These are phyloP conservation scores for Cairina moschata DNA, from an alignment of 2,113 vertebrate genomes.

Conservation along the genomic window DNA sequence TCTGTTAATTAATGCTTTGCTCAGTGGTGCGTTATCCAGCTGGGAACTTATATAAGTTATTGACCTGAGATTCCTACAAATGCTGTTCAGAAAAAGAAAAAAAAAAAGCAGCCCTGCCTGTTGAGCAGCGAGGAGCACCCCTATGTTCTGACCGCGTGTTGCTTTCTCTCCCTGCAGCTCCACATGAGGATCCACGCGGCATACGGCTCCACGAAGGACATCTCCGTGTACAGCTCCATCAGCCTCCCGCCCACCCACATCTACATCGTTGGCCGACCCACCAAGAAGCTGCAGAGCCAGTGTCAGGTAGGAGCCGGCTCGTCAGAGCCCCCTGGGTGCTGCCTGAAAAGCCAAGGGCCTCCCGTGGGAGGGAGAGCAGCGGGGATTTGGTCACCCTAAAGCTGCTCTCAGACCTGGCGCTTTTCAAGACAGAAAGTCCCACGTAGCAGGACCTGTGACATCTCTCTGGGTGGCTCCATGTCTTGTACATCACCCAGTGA, in stretches of 20 bases:
- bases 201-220: conserved; percentile 97
- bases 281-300: conserved; percentile 95
- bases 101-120: neutral
- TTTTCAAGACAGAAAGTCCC: neutral
- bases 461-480: accelerated
- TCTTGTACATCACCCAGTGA: neutral
- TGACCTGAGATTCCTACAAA: neutral
- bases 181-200: conserved; percentile 94
- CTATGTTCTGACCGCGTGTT: neutral
- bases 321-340: neutral
- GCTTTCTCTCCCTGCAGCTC: conserved; percentile 74
- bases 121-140: neutral
- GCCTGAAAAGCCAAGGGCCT: neutral
- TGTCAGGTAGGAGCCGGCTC: conserved; percentile 85
- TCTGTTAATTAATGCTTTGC: neutral
- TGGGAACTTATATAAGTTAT: neutral
- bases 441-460: accelerated
- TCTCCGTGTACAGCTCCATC: conserved; percentile 92
- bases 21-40: neutral
- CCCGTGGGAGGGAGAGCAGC: neutral
- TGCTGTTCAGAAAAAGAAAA: neutral
- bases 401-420: accelerated
- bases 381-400: neutral
- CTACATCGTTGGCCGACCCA: conserved; percentile 95
- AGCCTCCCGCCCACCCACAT: conserved; percentile 92